Evolutionary conservation across 2,888 invertebrate genomes (phyloP).

Genomic region (Prostheceraeus crozeri): DNA sequence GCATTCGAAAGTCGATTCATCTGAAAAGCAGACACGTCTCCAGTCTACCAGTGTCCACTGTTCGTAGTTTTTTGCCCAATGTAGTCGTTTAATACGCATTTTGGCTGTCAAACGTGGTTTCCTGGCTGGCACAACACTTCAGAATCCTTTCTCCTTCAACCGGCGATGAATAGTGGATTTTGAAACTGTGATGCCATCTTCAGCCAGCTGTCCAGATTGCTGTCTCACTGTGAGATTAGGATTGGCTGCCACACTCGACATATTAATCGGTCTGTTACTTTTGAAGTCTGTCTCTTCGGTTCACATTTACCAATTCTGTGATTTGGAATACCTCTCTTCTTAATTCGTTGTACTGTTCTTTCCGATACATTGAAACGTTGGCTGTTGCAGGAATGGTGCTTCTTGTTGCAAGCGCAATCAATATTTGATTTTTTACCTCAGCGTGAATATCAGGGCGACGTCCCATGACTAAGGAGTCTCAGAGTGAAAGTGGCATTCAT

Average conservation of each 20-base stretch:
- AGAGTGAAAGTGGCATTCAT: too few species aligned
- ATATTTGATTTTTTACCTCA: background rate
- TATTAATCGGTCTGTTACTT: background rate
- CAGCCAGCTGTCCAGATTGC: too few species aligned
- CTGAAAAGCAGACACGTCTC: background rate
- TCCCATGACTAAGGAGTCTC: too few species aligned
- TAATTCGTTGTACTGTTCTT: background rate
- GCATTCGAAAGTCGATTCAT: slow-evolving; percentile 3
- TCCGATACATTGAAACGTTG: slow-evolving; percentile 16
- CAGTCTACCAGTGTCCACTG: slow-evolving; percentile 9
- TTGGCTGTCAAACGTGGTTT: slow-evolving; percentile 21
- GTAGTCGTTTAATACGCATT: background rate
- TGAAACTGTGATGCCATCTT: slow-evolving; percentile 1
- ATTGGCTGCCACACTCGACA: background rate
- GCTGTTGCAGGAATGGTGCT: background rate
- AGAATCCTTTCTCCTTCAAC: background rate
- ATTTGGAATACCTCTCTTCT: background rate
- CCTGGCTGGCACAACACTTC: background rate
- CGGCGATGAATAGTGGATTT: slow-evolving; percentile 7
- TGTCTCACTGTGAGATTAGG: background rate
- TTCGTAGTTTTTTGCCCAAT: slow-evolving; percentile 8
- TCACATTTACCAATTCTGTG: slow-evolving; percentile 9
- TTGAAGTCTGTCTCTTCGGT: background rate
- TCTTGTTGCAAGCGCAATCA: slow-evolving; percentile 15
- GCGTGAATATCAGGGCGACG: too few species aligned